Conservation (phyloP, 2,113 vertebrate genomes). For the Uria lomvia region DNA sequence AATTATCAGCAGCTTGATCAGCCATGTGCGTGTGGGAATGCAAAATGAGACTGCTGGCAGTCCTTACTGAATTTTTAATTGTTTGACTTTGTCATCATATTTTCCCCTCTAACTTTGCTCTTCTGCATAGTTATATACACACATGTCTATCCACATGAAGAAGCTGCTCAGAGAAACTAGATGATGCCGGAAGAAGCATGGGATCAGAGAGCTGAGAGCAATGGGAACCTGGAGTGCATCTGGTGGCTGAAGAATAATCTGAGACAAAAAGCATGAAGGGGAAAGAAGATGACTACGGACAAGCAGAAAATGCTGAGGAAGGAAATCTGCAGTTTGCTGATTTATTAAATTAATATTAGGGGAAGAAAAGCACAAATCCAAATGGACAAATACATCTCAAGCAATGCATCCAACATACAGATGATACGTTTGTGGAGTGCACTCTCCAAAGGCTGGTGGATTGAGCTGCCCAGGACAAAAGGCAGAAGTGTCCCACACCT, state of each 20-base stretch:
- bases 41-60: not conserved
- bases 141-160: not conserved
- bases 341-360: not conserved
- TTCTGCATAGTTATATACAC: not conserved
- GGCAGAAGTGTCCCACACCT: not conserved
- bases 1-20: constrained; percentile 10
- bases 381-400: not conserved
- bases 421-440: not conserved
- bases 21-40: not conserved
- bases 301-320: not conserved
- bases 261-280: not conserved
- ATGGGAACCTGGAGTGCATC: not conserved
- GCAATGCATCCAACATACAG: not conserved
- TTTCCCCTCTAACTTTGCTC: not conserved
- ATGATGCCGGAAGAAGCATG: not conserved
- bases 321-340: not conserved
- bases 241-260: not conserved
- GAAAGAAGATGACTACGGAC: not conserved
- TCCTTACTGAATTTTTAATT: not conserved
- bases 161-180: not conserved
- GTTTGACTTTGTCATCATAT: not conserved
- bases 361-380: not conserved
- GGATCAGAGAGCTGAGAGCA: not conserved
- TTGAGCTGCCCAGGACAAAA: not conserved
- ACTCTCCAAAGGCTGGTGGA: not conserved